These are phyloP conservation scores for Palloptera scutellata DNA, from an alignment of 2,888 invertebrate genomes.

Conservation along the genomic window DNA sequence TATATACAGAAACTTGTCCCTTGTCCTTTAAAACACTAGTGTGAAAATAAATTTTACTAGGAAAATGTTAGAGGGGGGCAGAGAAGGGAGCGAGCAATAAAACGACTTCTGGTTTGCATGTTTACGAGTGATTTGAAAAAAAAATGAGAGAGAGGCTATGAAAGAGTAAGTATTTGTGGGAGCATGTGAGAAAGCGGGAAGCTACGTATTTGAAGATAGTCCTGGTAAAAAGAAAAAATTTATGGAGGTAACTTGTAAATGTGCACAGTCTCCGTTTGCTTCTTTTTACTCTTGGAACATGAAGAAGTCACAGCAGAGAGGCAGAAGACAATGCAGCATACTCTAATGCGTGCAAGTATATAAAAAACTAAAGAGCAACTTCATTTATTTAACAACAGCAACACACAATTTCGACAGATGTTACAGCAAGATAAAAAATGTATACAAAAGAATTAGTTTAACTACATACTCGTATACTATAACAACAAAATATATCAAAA, in stretches of 20 bases:
- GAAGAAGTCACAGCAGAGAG: slow-evolving; percentile 9
- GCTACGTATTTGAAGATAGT: slow-evolving; percentile 10
- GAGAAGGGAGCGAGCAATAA: slow-evolving; percentile 33
- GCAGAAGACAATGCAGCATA: background rate
- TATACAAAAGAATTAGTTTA: slow-evolving; percentile 5
- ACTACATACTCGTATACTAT: no score
- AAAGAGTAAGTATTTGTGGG: slow-evolving; percentile 2
- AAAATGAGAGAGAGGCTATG: no score
- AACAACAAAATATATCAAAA: background rate
- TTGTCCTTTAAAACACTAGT: slow-evolving; percentile 44
- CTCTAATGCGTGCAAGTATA: slow-evolving; percentile 1
- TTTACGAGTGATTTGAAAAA: slow-evolving; percentile 36
- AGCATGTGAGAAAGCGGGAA: slow-evolving; percentile 13
- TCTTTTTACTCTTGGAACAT: slow-evolving; percentile 15
- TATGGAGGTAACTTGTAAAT: slow-evolving; percentile 18
- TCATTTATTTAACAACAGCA: slow-evolving; percentile 11
- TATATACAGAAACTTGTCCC: slow-evolving; percentile 47
- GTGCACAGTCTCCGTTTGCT: slow-evolving; percentile 8
- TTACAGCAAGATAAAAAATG: slow-evolving; percentile 11
- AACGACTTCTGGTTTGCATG: slow-evolving; percentile 47
- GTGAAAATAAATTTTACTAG: slow-evolving; percentile 56
- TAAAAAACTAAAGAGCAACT: slow-evolving; percentile 20
- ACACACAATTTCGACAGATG: background rate
- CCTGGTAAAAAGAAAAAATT: slow-evolving; percentile 12
- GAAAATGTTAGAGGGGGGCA: no score